phyloP scores from a whole-genome alignment of 1,140 invertebrate genomes.

The Palaemon carinicauda region DNA sequence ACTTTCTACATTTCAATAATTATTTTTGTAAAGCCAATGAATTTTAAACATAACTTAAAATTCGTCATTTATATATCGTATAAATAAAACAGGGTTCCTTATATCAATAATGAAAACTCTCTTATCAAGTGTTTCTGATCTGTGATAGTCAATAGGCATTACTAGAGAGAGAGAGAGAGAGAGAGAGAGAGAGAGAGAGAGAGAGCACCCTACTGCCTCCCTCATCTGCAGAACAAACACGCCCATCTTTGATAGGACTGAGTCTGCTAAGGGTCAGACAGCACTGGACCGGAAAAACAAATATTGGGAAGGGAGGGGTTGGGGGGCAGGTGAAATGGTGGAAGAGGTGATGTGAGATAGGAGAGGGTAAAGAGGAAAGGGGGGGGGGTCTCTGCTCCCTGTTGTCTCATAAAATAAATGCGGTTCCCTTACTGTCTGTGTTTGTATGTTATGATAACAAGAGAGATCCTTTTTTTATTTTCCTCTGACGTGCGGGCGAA shows the following conservation, averaged over 20 bases:
- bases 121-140: no score
- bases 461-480: not conserved
- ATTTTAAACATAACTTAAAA: no score
- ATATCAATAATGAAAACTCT: no score
- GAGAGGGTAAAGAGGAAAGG: not conserved
- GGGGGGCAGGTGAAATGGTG: not conserved
- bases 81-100: no score
- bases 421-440: conserved; percentile 41
- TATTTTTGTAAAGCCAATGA: no score
- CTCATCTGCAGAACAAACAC: conserved; percentile 55
- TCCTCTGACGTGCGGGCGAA: no score
- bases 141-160: no score
- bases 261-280: conserved; percentile 44
- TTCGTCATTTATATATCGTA: no score
- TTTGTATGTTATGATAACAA: conserved; percentile 38
- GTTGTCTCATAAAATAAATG: conserved; percentile 55
- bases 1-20: not conserved
- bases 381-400: not conserved
- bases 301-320: conserved; percentile 31
- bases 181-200: not conserved
- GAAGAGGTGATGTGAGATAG: no score
- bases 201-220: conserved; percentile 11
- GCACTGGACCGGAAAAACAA: conserved; percentile 53
- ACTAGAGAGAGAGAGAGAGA: not conserved
- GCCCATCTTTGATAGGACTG: conserved; percentile 50